A percentile compares a stretch with the other conserved stretches of the same genome.
These are phyloP conservation scores for Capreolus pygargus DNA, from an alignment of 2,113 vertebrate genomes.

Conservation along the genomic window DNA sequence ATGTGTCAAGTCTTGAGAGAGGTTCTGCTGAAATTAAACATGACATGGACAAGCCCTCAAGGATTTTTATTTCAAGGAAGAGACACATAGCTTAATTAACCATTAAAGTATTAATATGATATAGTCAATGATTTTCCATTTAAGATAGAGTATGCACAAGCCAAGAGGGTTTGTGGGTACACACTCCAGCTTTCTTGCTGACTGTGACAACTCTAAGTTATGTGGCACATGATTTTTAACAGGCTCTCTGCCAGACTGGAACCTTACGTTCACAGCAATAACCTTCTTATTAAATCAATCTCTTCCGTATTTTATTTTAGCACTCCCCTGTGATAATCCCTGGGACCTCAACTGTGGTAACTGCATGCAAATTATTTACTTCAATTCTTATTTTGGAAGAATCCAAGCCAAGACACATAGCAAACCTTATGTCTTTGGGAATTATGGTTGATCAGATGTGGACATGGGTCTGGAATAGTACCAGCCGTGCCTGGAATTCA, in stretches of 20 bases:
- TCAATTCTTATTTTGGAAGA: not conserved
- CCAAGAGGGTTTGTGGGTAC: not conserved
- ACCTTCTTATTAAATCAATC: not conserved
- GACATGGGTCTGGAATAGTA: not conserved
- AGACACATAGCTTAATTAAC: not conserved
- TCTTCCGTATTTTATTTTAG: not conserved
- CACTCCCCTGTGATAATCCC: not conserved
- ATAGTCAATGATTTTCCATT: not conserved
- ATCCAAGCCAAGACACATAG: not conserved
- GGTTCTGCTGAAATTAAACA: not conserved
- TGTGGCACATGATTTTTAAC: not conserved
- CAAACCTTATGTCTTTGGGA: not conserved
- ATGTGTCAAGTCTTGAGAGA: not conserved
- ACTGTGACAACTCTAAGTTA: not conserved
- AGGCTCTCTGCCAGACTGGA: not conserved
- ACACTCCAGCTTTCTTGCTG: not conserved
- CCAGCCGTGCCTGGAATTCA: not conserved
- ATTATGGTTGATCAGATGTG: not conserved
- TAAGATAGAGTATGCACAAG: not conserved
- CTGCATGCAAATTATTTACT: not conserved
- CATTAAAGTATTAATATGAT: not conserved
- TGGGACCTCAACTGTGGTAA: not conserved
- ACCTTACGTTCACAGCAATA: not conserved
- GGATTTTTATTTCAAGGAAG: not conserved
- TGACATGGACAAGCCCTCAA: not conserved